Base-by-base conservation (phyloP, 1,140 invertebrate genomes). In the Nixonia krombeini region DNA sequence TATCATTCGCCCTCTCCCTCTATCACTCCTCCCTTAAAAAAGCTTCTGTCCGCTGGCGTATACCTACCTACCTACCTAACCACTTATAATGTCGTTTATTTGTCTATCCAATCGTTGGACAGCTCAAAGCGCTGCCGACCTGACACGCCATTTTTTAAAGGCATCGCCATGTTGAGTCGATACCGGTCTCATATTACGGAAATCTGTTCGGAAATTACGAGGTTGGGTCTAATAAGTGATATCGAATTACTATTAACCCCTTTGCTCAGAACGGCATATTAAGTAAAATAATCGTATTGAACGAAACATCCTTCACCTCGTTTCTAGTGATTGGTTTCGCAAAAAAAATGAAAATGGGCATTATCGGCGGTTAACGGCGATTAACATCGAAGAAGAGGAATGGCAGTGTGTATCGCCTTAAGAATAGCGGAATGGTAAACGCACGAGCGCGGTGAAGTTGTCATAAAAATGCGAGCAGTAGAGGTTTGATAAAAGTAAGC, bases 41-140 rank as follows among this genome's bases (percentile, higher is more conserved):
- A 31, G 8, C 2, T 8, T 8, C 29, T 12, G 8, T 12, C 8
- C 29, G 46, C 53, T 42, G 46, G 35, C 41, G 17, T 46, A 47
- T 38, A 57, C 49, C 62, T 73, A 67, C 69, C 65, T 68, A 74
- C 72, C 74, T 73, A 75, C 73, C 74, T 73, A 69, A 45, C n/a
- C n/a, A n/a, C n/a, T n/a, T n/a, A n/a, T n/a, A n/a, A 56, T 49
- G 44, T 50, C 70, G 67, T 78, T 76, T 70, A 74, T 76, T 76
- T 73, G 74, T 71, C 62, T 69, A 62, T 76, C 76, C 79, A 80
- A 79, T 75, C 51, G 74, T 66, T 58, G 70, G 75, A 81, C 74
- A 77, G 75, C 74, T 78, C 76, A 78, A 81, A 79, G 74, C 72
- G 23, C 49, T 46, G 58, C 58, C 58, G 61, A 58, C 71, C 58